Evolutionary conservation across 2,888 invertebrate genomes (phyloP).

Genomic region (Leptinotarsa haldemani): DNA sequence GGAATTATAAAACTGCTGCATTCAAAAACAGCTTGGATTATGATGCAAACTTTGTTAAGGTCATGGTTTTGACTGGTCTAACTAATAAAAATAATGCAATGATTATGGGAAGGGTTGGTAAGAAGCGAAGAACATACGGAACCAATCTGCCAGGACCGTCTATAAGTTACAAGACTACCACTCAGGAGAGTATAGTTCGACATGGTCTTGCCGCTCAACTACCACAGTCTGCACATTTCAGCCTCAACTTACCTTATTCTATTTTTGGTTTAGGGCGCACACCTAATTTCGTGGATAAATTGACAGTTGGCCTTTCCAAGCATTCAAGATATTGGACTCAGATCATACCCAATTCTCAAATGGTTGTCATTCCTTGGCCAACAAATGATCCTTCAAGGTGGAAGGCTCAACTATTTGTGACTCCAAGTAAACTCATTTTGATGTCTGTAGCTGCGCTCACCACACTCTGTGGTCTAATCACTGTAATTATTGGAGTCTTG

Average conservation of each 20-base stretch:
- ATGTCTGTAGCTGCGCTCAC: conserved; percentile 90
- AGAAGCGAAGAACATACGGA: conserved; percentile 83
- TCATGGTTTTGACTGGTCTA: conserved; percentile 89
- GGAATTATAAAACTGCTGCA: conserved; percentile 75
- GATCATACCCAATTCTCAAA: conserved; percentile 97
- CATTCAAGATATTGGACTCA: conserved; percentile 84
- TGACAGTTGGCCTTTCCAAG: conserved; percentile 83
- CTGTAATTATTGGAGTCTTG: conserved; percentile 84
- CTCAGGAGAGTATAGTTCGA: conserved; percentile 83
- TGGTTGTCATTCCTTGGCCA: conserved; percentile 93
- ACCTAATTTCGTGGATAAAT: conserved; percentile 94
- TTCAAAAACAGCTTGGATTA: conserved; percentile 90
- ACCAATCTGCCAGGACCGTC: conserved; percentile 83
- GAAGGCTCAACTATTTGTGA: conserved; percentile 93
- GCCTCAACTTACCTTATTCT: conserved; percentile 94
- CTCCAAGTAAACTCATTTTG: conserved; percentile 93
- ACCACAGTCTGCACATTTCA: conserved; percentile 91
- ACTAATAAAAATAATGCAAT: conserved; percentile 78
- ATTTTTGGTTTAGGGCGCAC: conserved; percentile 98
- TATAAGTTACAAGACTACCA: conserved; percentile 73
- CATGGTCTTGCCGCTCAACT: conserved; percentile 88
- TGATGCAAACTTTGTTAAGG: conserved; percentile 96
- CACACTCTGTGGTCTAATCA: conserved; percentile 86
- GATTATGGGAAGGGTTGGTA: conserved; percentile 79
- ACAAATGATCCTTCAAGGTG: conserved; percentile 81